phyloP scores from a whole-genome alignment of 2,797 vertebrate species.

The Phoebastria nigripes region DNA sequence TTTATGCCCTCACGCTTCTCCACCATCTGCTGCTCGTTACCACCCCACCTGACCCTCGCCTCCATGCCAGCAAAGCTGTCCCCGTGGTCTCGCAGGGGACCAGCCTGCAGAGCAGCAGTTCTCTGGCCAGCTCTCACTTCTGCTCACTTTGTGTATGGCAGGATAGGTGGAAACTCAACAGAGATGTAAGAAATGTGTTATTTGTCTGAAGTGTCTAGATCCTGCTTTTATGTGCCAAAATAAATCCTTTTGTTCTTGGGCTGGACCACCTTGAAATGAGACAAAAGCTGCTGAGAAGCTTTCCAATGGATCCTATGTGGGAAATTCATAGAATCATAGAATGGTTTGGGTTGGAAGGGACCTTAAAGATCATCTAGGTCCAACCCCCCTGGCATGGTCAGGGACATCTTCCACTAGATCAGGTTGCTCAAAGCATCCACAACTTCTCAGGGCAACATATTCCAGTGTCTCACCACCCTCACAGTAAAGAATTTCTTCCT shows the following conservation, averaged over 20 bases:
- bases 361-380: neutral
- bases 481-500: neutral
- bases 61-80: neutral
- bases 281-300: neutral
- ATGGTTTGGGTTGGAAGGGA: neutral
- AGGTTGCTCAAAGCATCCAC: neutral
- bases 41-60: fast-evolving
- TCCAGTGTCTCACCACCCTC: neutral
- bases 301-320: neutral
- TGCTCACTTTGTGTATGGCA: neutral
- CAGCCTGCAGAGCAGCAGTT: neutral
- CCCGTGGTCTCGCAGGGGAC: neutral
- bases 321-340: neutral
- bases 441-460: neutral
- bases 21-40: neutral
- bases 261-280: neutral
- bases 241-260: neutral
- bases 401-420: neutral
- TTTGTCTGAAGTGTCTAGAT: neutral
- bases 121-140: neutral
- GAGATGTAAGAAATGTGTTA: neutral
- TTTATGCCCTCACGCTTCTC: neutral
- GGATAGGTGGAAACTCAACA: neutral
- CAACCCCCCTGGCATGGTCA: neutral
- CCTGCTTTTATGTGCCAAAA: neutral